phyloP scores from a whole-genome alignment of 1,140 invertebrate species.

The Trachymyrmex septentrionalis region DNA sequence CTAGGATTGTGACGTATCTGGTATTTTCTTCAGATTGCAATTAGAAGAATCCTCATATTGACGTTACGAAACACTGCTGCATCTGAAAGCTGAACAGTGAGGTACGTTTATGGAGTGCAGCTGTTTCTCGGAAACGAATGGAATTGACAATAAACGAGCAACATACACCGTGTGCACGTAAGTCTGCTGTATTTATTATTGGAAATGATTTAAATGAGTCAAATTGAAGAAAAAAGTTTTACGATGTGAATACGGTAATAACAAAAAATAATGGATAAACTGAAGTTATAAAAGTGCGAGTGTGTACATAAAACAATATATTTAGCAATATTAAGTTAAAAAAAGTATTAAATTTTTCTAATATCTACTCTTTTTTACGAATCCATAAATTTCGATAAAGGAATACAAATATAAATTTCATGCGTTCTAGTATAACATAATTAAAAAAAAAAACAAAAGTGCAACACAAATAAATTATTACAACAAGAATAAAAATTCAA shows the following conservation, averaged over 20 bases:
- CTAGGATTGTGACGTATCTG: neutral
- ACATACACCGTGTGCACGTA: neutral
- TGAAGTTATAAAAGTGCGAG: too few species aligned
- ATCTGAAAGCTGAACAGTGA: neutral
- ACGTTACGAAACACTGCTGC: neutral
- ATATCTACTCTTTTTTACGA: neutral
- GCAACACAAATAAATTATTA: too few species aligned
- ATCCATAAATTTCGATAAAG: neutral
- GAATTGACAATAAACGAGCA: neutral
- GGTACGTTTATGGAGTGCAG: neutral
- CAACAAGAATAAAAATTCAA: too few species aligned
- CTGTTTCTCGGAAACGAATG: neutral
- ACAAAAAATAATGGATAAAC: too few species aligned
- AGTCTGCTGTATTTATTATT: neutral
- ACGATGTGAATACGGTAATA: too few species aligned
- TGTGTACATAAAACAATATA: too few species aligned
- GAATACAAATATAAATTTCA: too few species aligned
- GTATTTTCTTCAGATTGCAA: neutral
- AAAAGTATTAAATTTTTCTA: neutral
- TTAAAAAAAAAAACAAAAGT: too few species aligned
- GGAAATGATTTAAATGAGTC: too few species aligned
- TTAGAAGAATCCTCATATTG: neutral
- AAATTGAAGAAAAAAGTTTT: too few species aligned
- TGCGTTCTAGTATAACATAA: too few species aligned
- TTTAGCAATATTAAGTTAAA: neutral